Base-by-base conservation (phyloP, 2,797 vertebrate genomes). In the Tiaroga cobitis region DNA sequence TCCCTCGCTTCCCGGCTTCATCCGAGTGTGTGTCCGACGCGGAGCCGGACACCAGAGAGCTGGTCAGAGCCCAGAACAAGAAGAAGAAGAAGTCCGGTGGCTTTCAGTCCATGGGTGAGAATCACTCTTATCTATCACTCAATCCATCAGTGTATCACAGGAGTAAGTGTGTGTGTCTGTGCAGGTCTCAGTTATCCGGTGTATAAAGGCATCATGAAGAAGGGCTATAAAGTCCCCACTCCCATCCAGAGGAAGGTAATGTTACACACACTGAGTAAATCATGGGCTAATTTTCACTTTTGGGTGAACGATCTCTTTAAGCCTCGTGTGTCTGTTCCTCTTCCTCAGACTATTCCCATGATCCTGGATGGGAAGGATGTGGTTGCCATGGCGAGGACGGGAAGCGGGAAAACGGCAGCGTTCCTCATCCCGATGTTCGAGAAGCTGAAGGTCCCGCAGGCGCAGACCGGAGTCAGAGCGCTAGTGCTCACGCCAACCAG, bases 51-150 rank as follows among this genome's bases (percentile, higher is more conserved):
- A 99, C 95, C 0, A 94, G 95, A 85, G 93, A 96, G 90, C 92
- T 99, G 93, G 96, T 99, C 82, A 93, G 96, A 72, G 97, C 96
- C 2, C 98, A 99, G 91, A 99, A 99, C 94, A 98, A 98, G 94
- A 99, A 99, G 92, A 99, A 99, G 90, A 99, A 99, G 92, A 99
- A 99, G 84, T 99, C 98, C 0, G 98, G 98, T 6, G 98, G 98
- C 46, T 99, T 99, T 92, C 98, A 99, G 92, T 99, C 98, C 24
- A 99, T 99, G 98, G 98, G 98, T 99, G 84, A 51, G 18, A 16
- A 2, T 49, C 46, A 5, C 15, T 5, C 4, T 1, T 0, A 8
- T 8, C 37, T 8, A 7, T 8, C 7, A 8, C 7, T 8, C 37
- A 6, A 5, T 37, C 6, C 6, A 41, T 15, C 16, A 18, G 0